Percentiles rank a stretch among this genome's conserved stretches.
Conservation (phyloP, 2,888 invertebrate species). For the Parnassius mnemosyne region DNA sequence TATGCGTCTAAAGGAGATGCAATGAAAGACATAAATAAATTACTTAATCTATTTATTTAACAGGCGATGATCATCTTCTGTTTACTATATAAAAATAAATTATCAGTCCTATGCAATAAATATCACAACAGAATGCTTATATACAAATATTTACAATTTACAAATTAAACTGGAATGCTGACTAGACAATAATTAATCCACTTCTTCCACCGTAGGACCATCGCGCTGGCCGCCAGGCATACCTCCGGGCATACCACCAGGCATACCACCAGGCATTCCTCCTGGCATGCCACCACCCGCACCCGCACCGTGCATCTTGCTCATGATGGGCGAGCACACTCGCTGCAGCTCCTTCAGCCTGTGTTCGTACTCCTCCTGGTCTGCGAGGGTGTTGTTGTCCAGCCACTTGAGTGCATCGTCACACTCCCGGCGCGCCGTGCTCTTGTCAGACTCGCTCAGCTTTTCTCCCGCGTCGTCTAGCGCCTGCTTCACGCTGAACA, state of each 20-base stretch:
- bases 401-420: conserved; percentile 85
- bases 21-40: background rate
- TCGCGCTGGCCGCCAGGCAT: conserved; percentile 30
- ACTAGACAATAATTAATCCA: conserved; percentile 41
- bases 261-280: conserved; percentile 24
- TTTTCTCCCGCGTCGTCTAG: conserved; percentile 82
- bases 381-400: conserved; percentile 83
- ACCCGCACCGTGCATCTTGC: conserved; percentile 73
- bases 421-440: conserved; percentile 72
- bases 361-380: conserved; percentile 83
- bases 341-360: conserved; percentile 81
- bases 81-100: background rate
- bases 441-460: conserved; percentile 83
- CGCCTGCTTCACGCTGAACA: conserved; percentile 85
- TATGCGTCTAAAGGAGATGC: background rate
- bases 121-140: background rate
- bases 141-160: background rate
- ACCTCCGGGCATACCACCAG: too few species aligned
- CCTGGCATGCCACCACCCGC: conserved; percentile 49
- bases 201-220: conserved; percentile 61
- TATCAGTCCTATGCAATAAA: background rate
- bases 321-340: conserved; percentile 80
- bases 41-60: background rate
- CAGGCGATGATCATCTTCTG: background rate
- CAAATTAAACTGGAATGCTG: background rate